Conservation (phyloP, 1,140 invertebrate species). For the Dreissena polymorpha region DNA sequence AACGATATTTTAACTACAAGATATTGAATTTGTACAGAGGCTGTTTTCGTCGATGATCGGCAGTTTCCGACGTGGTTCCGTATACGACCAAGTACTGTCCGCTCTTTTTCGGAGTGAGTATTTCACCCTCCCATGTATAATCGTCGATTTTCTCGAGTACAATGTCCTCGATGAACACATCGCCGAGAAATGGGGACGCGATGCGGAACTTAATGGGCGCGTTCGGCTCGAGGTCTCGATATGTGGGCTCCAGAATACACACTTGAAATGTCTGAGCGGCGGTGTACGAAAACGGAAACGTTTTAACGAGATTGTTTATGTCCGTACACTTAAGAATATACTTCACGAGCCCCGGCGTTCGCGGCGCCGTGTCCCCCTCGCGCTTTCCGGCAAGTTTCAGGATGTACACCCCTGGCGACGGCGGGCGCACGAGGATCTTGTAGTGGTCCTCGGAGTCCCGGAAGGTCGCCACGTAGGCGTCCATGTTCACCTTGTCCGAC, state of each 20-base stretch:
- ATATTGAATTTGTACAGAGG: conserved; percentile 53
- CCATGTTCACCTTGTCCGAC: conserved; percentile 54
- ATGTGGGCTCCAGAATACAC: conserved; percentile 50
- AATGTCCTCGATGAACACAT: conserved; percentile 39
- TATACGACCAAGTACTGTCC: conserved; percentile 41
- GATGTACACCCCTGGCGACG: conserved; percentile 50
- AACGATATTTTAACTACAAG: conserved; percentile 19
- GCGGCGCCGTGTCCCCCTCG: conserved; percentile 38
- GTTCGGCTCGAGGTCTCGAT: conserved; percentile 52
- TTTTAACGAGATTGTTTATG: conserved; percentile 53
- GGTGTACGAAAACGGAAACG: conserved; percentile 52
- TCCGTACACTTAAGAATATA: conserved; percentile 55
- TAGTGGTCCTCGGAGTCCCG: conserved; percentile 51
- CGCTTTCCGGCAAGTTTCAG: conserved; percentile 49
- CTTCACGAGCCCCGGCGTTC: conserved; percentile 47
- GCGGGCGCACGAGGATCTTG: conserved; percentile 46
- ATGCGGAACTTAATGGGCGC: conserved; percentile 45
- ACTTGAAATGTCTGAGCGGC: conserved; percentile 52
- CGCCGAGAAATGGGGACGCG: conserved; percentile 44
- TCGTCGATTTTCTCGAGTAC: conserved; percentile 51
- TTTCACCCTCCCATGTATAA: conserved; percentile 53
- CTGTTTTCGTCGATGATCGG: conserved; percentile 38
- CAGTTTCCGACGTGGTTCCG: conserved; percentile 10
- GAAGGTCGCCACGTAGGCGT: conserved; percentile 51
- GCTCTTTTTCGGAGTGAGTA: conserved; percentile 45